Base-by-base conservation (phyloP, 2,888 invertebrate genomes). In the Harmothoe impar region DNA sequence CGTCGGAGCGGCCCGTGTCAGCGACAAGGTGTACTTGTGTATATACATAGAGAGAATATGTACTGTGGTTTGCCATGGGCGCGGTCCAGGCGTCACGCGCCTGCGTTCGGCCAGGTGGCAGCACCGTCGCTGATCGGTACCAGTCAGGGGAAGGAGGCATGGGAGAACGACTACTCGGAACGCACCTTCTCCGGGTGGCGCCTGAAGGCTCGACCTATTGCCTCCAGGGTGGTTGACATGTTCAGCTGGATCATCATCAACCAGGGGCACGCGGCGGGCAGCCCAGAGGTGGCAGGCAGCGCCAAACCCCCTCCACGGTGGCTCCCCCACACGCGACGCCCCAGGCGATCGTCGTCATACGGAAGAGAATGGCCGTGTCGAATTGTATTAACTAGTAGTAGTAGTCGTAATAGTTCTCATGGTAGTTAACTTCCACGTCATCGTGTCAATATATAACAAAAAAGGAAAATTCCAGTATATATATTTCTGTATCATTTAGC, bases 191-290 rank as follows among this genome's bases (percentile, higher is more conserved):
- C 81, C 81, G 33, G 43, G 81, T 25, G 33, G 29, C 33, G 81
- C 81, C 81, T 81, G 15, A 25, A 15, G 81, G 35, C 72, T 72
- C 29, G 12, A 29, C n/a, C 72, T 29, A 15, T 25, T 81, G 20
- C 81, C 81, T 81, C 81, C 81, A 20, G 81, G 81, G 81, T n/a
- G 81, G 81, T 72, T 72, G 72, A 72, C 72, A 29, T 72, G 72
- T 72, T 29, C 72, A 72, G 72, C 72, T 29, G 72, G 72, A 29
- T 62, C 62, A 29, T 72, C 72, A 29, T 29, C 29, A 72, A 72
- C 72, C 15, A 72, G 17, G 29, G 31, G 72, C 31, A 72, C 72
- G 31, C 72, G 72, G 72, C 72, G 72, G 31, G 12, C 3, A 72
- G 5, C 72, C 72, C 72, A 23, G 31, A 29, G 31, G 72, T 1